Evolutionary conservation across 2,797 vertebrate species (phyloP).

Genomic region (Malurus leucopterus): DNA sequence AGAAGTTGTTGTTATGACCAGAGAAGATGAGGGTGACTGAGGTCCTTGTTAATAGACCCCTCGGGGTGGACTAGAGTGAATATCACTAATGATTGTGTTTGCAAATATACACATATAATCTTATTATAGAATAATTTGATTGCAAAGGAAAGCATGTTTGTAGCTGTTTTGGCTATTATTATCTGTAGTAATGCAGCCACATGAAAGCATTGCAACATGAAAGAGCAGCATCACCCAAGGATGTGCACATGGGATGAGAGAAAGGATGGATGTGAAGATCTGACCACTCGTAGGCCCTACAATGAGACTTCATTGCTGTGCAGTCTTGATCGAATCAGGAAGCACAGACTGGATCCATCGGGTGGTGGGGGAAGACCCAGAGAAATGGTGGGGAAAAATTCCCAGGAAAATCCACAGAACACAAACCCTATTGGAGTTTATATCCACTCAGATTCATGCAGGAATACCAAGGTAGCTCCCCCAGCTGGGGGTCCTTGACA

Average conservation of each 20-base stretch:
- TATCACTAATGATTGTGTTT: rapidly evolving
- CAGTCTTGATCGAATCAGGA: not conserved
- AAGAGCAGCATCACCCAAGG: not conserved
- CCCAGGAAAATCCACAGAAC: not conserved
- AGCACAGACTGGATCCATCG: not conserved
- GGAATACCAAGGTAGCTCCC: not conserved
- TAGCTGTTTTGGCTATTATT: not conserved
- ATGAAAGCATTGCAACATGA: not conserved
- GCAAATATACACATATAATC: not conserved
- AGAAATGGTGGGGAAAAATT: not conserved
- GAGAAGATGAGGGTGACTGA: rapidly evolving
- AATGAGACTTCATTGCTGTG: not conserved
- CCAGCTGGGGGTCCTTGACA: no score
- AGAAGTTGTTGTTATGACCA: not conserved
- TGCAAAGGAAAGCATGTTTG: not conserved
- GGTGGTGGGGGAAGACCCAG: no score
- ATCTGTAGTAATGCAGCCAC: not conserved
- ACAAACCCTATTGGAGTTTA: no score
- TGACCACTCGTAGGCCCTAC: not conserved
- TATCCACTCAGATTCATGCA: not conserved
- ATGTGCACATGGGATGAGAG: not conserved
- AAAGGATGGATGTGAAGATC: not conserved
- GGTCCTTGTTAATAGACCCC: not conserved
- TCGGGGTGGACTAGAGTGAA: not conserved
- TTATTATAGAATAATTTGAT: not conserved